Conservation (phyloP, 2,888 invertebrate genomes). For the Sminthurinus aureus region DNA sequence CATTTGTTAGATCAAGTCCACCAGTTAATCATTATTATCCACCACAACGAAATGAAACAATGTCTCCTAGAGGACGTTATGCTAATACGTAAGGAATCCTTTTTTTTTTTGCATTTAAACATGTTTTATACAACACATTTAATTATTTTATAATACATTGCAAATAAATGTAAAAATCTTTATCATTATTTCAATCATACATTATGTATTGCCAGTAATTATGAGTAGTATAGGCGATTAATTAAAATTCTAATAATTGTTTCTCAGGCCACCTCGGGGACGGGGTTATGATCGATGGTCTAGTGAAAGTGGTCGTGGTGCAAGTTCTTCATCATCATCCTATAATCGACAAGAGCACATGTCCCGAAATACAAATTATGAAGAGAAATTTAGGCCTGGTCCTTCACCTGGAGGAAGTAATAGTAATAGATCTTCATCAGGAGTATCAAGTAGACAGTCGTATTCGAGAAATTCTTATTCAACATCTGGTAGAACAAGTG, state of each 20-base stretch:
- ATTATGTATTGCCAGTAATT: not conserved
- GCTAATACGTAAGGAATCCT: conserved; percentile 22
- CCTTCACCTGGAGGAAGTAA: not conserved
- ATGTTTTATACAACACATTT: not conserved
- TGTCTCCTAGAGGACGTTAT: conserved; percentile 31
- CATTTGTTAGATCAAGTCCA: conserved; percentile 29
- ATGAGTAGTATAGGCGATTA: not conserved
- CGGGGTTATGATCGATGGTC: conserved; percentile 45
- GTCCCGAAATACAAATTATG: conserved; percentile 32
- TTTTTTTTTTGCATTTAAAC: not conserved
- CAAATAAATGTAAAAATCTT: not conserved
- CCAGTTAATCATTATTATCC: conserved; percentile 31
- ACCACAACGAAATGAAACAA: conserved; percentile 29
- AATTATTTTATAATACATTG: not conserved
- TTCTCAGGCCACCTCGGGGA: conserved; percentile 34
- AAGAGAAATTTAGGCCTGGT: conserved; percentile 43
- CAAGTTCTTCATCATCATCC: not conserved
- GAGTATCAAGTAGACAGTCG: conserved; percentile 26
- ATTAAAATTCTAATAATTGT: not conserved
- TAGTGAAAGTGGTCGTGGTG: conserved; percentile 25
- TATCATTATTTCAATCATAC: not conserved
- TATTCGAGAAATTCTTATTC: conserved; percentile 25
- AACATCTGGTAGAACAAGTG: conserved; percentile 19
- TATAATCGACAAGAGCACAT: conserved; percentile 31
- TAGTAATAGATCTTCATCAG: conserved; percentile 28